Conservation (phyloP, 2,797 vertebrate genomes). For the Hybognathus amarus region DNA sequence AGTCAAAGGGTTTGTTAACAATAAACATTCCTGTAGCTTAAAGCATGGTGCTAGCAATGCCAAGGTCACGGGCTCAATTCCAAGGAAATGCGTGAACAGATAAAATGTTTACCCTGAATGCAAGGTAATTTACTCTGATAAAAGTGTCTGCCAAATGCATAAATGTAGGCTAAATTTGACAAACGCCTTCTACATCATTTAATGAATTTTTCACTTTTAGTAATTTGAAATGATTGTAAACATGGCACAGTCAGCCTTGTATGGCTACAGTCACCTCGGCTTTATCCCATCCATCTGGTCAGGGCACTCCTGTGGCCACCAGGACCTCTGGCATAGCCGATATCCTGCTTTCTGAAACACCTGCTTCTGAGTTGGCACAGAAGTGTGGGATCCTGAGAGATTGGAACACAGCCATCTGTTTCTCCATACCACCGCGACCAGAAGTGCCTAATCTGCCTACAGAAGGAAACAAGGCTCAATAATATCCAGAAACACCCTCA, state of each 20-base stretch:
- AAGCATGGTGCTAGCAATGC: neutral
- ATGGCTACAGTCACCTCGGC: constrained; percentile 53
- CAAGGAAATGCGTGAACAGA: neutral
- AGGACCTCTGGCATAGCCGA: constrained; percentile 66
- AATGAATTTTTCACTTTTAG: neutral
- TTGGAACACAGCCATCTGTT: constrained; percentile 76
- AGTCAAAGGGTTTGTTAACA: neutral
- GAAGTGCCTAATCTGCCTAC: constrained; percentile 42
- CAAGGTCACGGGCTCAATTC: neutral
- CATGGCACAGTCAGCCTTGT: neutral
- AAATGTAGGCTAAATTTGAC: neutral
- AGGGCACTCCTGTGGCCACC: constrained; percentile 75
- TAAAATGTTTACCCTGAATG: neutral
- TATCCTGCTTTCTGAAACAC: constrained; percentile 77
- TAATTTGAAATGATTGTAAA: neutral
- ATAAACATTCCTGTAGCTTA: neutral
- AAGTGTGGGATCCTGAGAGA: constrained; percentile 66
- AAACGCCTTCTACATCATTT: neutral
- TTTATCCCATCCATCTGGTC: constrained; percentile 76
- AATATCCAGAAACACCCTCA: neutral
- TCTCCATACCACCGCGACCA: constrained; percentile 60
- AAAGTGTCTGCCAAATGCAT: neutral
- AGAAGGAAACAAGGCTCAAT: neutral
- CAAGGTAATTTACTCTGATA: neutral
- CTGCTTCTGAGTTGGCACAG: constrained; percentile 76